Base-by-base conservation (phyloP, 1,140 invertebrate genomes). In the Hycleus phaleratus region DNA sequence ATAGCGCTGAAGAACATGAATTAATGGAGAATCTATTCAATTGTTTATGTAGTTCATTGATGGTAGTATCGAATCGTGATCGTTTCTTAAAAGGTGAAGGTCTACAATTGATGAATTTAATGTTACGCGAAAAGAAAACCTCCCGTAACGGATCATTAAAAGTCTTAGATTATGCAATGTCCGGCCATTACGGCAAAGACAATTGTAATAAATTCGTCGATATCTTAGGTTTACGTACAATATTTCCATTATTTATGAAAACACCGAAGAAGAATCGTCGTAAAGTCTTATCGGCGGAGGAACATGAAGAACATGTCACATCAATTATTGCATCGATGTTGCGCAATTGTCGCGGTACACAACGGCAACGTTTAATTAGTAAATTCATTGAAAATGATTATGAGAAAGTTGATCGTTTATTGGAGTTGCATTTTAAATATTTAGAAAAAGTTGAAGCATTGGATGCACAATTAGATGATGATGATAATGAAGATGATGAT, bases 11-110 rank as follows among this genome's bases (percentile, higher is more conserved):
- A 75, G 97, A 99, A 74, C 85, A 92, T 68, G 97, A 99, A 77
- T 89, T 95, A 70, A 98, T 99, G 95, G 96, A 98, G 74, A 99
- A 99, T 78, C 77, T 99, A 45, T 99, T 99, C 71, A 91, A 98
- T 72, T 87, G 87, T 62, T 77, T 99, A 10, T 99, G 97, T 74
- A 97, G 94, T 8, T 86, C 92, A 58, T 79, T 99, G 46, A 89
- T 98, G 84, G 81, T 86, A 52, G 78, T 86, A 5, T 75, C 85
- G 50, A 99, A 99, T 76, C 81, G 94, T 58, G 90, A 95, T 49
- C 82, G 86, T 56, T 99, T 99, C 74, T 77, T 99, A 9, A 85
- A 90, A 65, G 95, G 93, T 0, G 95, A 98, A 81, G 95, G 95
- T 6, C 77, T 97, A 12, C 95, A 98, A 74, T 81, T 98, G 8